Evolutionary conservation across 2,113 vertebrate species (phyloP).

Genomic region (Dermatemys mawii): DNA sequence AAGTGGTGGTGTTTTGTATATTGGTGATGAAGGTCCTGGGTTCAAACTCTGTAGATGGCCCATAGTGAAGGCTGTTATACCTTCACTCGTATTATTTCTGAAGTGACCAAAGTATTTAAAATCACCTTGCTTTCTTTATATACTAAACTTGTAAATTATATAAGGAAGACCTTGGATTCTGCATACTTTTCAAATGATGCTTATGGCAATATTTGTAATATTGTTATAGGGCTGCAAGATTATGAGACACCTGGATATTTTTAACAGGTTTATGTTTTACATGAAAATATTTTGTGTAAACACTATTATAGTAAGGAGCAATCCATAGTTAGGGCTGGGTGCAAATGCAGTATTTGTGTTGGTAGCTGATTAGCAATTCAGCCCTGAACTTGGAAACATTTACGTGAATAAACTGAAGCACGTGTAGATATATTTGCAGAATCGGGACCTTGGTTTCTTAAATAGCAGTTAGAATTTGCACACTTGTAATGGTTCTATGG

Average conservation of each 20-base stretch:
- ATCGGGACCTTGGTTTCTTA: neutral
- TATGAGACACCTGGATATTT: constrained; percentile 41
- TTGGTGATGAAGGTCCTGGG: neutral
- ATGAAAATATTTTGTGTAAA: constrained; percentile 66
- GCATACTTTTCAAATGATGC: neutral
- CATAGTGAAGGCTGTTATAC: neutral
- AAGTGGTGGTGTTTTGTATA: neutral
- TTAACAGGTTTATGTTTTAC: constrained; percentile 63
- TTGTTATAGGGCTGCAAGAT: neutral
- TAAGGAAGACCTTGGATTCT: neutral
- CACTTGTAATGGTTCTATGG: constrained; percentile 12
- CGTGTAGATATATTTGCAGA: neutral
- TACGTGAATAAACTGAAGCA: neutral
- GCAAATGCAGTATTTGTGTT: neutral
- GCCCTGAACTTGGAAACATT: constrained; percentile 10
- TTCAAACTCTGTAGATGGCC: neutral
- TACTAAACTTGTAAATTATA: neutral
- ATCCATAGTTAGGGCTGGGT: neutral
- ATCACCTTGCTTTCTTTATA: neutral
- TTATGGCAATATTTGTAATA: neutral
- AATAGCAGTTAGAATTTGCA: constrained; percentile 19
- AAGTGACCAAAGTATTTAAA: neutral
- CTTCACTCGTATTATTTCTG: neutral
- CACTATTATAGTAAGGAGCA: constrained; percentile 3
- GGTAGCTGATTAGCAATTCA: constrained; percentile 5